Conservation (phyloP, 2,113 vertebrate genomes). For the Poecile atricapillus region DNA sequence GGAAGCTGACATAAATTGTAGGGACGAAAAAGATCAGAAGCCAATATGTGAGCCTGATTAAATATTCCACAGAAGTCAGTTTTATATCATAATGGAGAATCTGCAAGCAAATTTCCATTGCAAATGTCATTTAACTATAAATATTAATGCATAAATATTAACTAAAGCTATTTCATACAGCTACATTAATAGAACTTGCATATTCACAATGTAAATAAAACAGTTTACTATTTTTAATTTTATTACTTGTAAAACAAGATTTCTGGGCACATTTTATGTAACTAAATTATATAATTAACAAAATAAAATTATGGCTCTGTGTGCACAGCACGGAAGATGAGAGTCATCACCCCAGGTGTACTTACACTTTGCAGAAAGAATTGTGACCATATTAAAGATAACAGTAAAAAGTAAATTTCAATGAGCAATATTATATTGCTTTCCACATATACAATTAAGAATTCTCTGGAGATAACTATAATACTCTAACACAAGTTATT, state of each 20-base stretch:
- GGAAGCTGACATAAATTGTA: background rate
- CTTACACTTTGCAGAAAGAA: background rate
- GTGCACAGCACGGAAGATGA: background rate
- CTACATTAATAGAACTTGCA: background rate
- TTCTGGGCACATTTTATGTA: background rate
- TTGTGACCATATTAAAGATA: background rate
- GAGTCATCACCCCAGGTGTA: background rate
- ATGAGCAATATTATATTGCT: background rate
- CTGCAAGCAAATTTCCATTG: conserved; percentile 26
- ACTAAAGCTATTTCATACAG: background rate
- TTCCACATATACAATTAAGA: background rate
- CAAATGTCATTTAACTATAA: conserved; percentile 34
- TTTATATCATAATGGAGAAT: conserved; percentile 5
- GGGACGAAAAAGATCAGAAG: background rate
- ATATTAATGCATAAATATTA: conserved; percentile 27
- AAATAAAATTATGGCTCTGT: background rate
- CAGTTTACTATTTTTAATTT: background rate
- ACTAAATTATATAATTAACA: background rate
- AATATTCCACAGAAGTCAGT: background rate
- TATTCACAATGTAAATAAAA: background rate
- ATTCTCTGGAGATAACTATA: background rate
- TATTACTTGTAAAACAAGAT: background rate
- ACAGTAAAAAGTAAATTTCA: background rate
- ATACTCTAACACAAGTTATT: background rate
- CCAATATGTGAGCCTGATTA: background rate